Evolutionary conservation across 2,888 invertebrate genomes (phyloP).

Genomic region (Polymixis flavicincta): DNA sequence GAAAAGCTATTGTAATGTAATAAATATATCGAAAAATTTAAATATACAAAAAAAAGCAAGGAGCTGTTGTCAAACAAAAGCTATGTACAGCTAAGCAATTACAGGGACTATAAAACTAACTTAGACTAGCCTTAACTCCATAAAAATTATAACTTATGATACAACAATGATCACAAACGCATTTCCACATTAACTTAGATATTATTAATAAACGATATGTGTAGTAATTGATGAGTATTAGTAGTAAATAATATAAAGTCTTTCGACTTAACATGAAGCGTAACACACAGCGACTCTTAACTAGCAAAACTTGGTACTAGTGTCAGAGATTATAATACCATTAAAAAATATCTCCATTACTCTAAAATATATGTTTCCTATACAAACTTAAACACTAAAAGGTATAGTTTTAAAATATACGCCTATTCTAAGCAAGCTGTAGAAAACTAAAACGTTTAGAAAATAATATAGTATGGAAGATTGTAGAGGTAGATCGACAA

Average conservation of each 20-base stretch:
- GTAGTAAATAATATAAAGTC: conserved; percentile 76
- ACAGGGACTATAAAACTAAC: conserved; percentile 72
- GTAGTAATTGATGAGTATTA: conserved; percentile 86
- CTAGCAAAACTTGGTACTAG: conserved; percentile 87
- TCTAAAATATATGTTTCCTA: conserved; percentile 59
- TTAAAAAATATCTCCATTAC: conserved; percentile 64
- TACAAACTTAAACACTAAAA: conserved; percentile 61
- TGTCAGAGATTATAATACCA: conserved; percentile 71
- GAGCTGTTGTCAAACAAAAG: conserved; percentile 70
- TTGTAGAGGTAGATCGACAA: conserved; percentile 67
- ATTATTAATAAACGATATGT: conserved; percentile 82
- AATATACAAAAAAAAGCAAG: conserved; percentile 74
- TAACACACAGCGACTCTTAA: conserved; percentile 86
- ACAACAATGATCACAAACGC: conserved; percentile 83
- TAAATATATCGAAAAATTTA: conserved; percentile 81
- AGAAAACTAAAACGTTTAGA: conserved; percentile 49
- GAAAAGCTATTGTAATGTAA: conserved; percentile 65
- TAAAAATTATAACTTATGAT: conserved; percentile 78
- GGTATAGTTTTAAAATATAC: conserved; percentile 47
- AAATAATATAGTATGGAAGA: conserved; percentile 66
- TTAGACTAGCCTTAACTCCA: conserved; percentile 70
- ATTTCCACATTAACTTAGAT: conserved; percentile 77
- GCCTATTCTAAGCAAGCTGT: conserved; percentile 53
- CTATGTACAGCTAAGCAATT: conserved; percentile 73
- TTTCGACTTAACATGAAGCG: conserved; percentile 76